phyloP scores from a whole-genome alignment of 2,113 vertebrate species.

The Crotalus tigris region DNA sequence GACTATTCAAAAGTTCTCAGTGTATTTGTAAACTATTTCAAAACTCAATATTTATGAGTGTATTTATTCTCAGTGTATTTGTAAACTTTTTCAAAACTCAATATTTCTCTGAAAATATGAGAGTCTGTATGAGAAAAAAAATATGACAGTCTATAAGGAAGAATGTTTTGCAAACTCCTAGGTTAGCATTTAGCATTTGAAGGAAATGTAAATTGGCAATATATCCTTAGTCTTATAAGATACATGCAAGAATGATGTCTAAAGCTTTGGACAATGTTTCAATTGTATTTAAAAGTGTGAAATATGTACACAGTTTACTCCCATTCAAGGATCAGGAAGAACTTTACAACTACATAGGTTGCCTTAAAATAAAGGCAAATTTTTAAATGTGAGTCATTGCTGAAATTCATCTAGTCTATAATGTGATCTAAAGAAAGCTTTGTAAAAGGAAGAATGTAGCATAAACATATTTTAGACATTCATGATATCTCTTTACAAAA shows the following conservation, averaged over 20 bases:
- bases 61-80: too few species aligned
- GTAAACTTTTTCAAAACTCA: too few species aligned
- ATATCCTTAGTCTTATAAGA: too few species aligned
- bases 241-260: too few species aligned
- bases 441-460: not conserved
- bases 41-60: not conserved
- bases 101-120: too few species aligned
- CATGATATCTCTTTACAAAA: not conserved
- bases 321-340: too few species aligned
- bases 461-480: not conserved
- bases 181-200: not conserved
- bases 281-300: too few species aligned
- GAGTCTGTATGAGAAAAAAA: too few species aligned
- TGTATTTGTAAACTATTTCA: not conserved
- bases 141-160: not conserved
- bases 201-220: not conserved
- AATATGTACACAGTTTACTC: too few species aligned
- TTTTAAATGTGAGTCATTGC: not conserved
- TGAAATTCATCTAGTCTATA: not conserved
- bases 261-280: too few species aligned
- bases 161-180: not conserved
- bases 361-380: slow-evolving; percentile 1
- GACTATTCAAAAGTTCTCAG: not conserved
- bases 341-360: not conserved
- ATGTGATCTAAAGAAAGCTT: not conserved